These are phyloP conservation scores for Paelopatides confundens DNA, from an alignment of 53 echinoderm and acorn worm species.

Conservation along the genomic window DNA sequence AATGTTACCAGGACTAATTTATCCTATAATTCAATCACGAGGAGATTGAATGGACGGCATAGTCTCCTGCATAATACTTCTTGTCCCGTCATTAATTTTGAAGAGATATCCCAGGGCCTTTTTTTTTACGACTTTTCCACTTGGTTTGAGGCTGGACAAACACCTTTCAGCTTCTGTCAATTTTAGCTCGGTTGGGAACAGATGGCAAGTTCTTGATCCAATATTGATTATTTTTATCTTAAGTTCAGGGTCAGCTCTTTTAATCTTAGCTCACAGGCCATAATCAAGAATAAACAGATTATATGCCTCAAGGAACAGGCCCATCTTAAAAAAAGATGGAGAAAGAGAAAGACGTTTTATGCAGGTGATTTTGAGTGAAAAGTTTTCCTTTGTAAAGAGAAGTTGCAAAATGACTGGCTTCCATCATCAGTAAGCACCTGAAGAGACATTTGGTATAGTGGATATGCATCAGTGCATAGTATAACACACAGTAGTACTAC, in stretches of 20 bases:
- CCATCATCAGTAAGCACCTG: neutral
- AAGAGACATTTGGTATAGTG: neutral
- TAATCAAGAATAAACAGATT: constrained; percentile 47
- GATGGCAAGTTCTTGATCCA: constrained; percentile 46
- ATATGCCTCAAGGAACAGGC: constrained; percentile 31
- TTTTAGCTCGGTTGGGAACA: constrained; percentile 30
- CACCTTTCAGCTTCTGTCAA: constrained; percentile 41
- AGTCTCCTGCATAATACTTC: constrained; percentile 25
- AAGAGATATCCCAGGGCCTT: constrained; percentile 43
- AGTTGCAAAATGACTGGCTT: neutral
- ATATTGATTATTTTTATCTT: constrained; percentile 45
- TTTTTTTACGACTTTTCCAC: constrained; percentile 28
- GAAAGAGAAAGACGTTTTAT: neutral
- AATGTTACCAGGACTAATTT: neutral
- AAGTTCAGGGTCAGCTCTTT: constrained; percentile 41
- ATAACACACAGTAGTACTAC: too few species aligned
- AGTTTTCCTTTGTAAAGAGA: neutral
- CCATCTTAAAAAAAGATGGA: constrained; percentile 21
- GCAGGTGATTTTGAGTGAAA: constrained; percentile 31
- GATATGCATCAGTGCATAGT: too few species aligned
- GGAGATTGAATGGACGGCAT: neutral
- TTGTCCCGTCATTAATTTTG: constrained; percentile 24
- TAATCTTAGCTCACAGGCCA: constrained; percentile 36
- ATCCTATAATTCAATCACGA: neutral
- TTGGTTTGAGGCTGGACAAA: constrained; percentile 38